Base-by-base conservation (phyloP, 2,888 invertebrate genomes). In the Sphaerophoria taeniata region DNA sequence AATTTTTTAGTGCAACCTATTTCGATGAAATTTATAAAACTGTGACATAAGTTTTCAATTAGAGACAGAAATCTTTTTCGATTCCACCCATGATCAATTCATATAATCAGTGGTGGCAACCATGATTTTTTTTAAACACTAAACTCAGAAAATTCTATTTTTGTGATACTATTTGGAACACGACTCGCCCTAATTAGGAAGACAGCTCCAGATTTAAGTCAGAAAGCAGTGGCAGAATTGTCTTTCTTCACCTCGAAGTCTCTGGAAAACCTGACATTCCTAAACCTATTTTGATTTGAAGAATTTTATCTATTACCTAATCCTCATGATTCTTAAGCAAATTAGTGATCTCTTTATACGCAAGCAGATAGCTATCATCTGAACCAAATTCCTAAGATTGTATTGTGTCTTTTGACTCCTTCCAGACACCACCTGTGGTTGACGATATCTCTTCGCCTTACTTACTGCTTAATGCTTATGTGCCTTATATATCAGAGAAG, bases 311-410 rank as follows among this genome's bases (percentile, higher is more conserved):
- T 61, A 9, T 69, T 45, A 31, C 70, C 74, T 73, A 83, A 79
- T 78, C 69, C 70, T 58, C 43, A 49, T 56, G 65, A 70, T 79
- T 83, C 74, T 70, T 74, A 83, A 70, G 73, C 83, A 83, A 83
- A 83, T 83, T 56, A 83, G 83, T 74, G 16, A 51, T 51, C 2
- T 63, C n/a, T 53, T 43, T 67, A 55, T 69, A 31, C 45, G 56
- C n/a, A n/a, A n/a, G n/a, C n/a, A n/a, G n/a, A n/a, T n/a, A n/a
- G n/a, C n/a, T 56, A 56, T 74, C 65, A 70, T 79, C 70, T 83
- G 78, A 83, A 83, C 70, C 34, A 70, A 74, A 63, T 73, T 65
- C 45, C 65, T 6, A 45, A 31, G n/a, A 45, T 58, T 56, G 39
- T 36, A 65, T 65, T 16, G 58, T 67, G 24, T 60, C 33, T 11